Conservation (phyloP, 1,140 invertebrate species). For the Colletes gigas region DNA sequence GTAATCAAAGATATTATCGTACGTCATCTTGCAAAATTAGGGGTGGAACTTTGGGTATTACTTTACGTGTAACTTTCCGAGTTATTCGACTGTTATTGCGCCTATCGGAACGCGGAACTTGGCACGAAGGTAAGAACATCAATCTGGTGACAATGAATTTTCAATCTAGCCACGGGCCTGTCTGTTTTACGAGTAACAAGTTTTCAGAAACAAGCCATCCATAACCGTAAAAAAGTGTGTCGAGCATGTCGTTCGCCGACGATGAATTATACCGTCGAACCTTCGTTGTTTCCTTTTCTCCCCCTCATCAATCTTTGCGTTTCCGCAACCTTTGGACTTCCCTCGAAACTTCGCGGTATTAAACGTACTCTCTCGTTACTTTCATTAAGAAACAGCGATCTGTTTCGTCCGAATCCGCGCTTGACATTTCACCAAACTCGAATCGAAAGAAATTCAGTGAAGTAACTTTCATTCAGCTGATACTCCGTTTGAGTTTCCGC, state of each 20-base stretch:
- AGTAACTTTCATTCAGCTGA: neutral
- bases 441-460: neutral
- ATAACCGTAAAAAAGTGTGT: neutral
- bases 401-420: neutral
- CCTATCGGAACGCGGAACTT: neutral
- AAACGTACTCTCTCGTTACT: neutral
- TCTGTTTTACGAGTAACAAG: slow-evolving; percentile 1
- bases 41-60: too few relatives aligned
- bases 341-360: neutral
- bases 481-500: neutral
- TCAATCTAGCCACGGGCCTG: neutral
- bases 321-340: neutral
- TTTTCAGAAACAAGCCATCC: neutral
- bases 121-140: neutral
- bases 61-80: too few relatives aligned
- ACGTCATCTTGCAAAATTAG: too few relatives aligned
- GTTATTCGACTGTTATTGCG: too few relatives aligned
- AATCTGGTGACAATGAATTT: neutral
- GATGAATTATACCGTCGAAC: neutral
- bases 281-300: neutral
- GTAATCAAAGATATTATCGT: too few relatives aligned
- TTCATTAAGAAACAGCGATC: neutral
- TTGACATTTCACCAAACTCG: neutral
- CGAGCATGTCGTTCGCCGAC: neutral
- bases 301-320: neutral